Evolutionary conservation across 2,797 vertebrate genomes (phyloP), one percentile per base, ranked within the genome.

Genomic region (Sebastes steindachneri): DNA sequence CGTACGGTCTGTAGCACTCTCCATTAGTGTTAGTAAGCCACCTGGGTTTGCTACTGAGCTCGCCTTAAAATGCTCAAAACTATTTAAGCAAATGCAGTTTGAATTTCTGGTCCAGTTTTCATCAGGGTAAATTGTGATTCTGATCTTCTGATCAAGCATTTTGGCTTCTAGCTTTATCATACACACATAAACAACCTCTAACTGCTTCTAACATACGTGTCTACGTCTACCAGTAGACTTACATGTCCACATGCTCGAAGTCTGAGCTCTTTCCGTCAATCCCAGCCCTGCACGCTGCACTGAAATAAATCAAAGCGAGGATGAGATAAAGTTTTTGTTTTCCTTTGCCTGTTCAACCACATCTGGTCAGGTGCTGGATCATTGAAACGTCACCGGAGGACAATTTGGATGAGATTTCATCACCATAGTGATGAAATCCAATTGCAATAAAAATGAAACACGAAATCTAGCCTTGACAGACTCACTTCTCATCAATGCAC

Each of bases 361-460:
- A 85, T 87, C 82, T 87, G 86, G 80, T 79, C 84, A 88, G 84
- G 89, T 75, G 82, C 35, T 75, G 59, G 23, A 85, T 87, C 67
- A 75, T 55, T 54, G 79, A 82, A 86, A 80, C 68, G 79, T 86
- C 75, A 89, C 85, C 21, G 26, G 63, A 86, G 77, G 88, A 90
- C 82, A 82, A 87, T 80, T 84, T 85, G 76, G 58, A 80, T 79
- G 76, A 80, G 81, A 82, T 89, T 91, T 87, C 91, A 85, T 92
- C 88, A 88, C 33, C 0, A 2, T 0, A 37, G 51, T 90, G 89
- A 93, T 84, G 88, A 90, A 92, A 92, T 87, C 84, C 77, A 83
- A 85, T 70, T 80, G 90, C 87, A 92, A 93, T 88, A 85, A 86
- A 90, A 87, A 85, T 77, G 75, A 85, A 83, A 80, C 74, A 64